Percentiles rank a stretch among this genome's conserved stretches.
phyloP scores from a whole-genome alignment of 1,140 invertebrate genomes.

The Drosophila carrolli region DNA sequence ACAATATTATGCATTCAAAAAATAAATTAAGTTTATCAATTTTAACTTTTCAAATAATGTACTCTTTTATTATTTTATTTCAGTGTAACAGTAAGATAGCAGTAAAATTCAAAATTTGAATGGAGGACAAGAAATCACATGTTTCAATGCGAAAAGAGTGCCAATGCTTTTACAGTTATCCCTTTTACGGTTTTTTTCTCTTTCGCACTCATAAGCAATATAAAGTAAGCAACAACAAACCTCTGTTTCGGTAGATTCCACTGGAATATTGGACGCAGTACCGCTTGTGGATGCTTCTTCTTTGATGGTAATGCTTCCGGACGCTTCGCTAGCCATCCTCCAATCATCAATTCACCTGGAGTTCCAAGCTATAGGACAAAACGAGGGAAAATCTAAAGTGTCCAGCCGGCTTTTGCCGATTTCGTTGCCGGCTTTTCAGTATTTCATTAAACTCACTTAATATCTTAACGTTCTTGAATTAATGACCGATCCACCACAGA shows the following conservation, averaged over 20 bases:
- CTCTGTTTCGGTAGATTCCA: slow-evolving; percentile 34
- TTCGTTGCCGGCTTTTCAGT: too few relatives aligned
- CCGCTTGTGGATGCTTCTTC: slow-evolving; percentile 42
- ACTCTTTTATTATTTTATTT: neutral
- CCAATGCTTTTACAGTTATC: slow-evolving; percentile 11
- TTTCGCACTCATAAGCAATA: neutral
- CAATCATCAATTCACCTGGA: slow-evolving; percentile 2
- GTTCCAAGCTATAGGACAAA: neutral
- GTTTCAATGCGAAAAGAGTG: neutral
- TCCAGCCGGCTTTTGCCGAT: neutral
- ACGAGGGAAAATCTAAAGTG: too few relatives aligned
- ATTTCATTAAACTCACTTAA: neutral
- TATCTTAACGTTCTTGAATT: neutral
- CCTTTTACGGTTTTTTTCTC: neutral
- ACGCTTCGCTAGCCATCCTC: slow-evolving; percentile 47
- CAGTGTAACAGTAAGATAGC: neutral
- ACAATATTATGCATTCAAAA: too few relatives aligned
- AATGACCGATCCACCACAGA: too few relatives aligned
- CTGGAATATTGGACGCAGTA: slow-evolving; percentile 7
- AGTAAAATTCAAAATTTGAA: neutral
- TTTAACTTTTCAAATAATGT: too few relatives aligned
- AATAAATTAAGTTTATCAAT: too few relatives aligned
- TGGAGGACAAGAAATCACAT: neutral
- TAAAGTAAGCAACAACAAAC: slow-evolving; percentile 23
- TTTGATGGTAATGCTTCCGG: slow-evolving; percentile 41